Percentiles rank a stretch among this genome's conserved stretches.
Conservation (phyloP, 1,140 invertebrate genomes). For the Bombus picipes region DNA sequence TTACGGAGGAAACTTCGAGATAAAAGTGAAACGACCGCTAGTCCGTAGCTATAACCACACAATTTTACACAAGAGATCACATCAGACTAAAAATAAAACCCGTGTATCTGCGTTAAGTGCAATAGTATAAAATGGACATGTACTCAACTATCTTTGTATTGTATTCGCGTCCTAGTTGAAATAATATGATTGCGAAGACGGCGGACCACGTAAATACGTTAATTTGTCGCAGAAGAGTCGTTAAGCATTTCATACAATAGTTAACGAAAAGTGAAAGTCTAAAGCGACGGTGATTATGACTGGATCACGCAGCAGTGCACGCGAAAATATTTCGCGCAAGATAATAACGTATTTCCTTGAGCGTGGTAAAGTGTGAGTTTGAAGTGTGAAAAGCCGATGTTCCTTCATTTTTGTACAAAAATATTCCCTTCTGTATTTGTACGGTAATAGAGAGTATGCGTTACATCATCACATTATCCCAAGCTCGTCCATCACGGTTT, state of each 20-base stretch:
- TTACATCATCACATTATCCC: conserved; percentile 54
- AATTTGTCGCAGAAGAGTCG: neutral
- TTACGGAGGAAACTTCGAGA: neutral
- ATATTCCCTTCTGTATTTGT: neutral
- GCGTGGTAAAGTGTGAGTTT: neutral
- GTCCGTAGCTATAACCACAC: neutral
- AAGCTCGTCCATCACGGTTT: conserved; percentile 58
- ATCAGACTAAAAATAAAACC: neutral
- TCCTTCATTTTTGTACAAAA: neutral
- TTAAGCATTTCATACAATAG: conserved; percentile 19
- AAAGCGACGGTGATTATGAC: neutral
- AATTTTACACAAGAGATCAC: neutral
- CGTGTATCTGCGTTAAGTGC: too few species aligned
- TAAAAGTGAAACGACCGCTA: conserved; percentile 1
- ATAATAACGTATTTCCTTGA: conserved; percentile 58
- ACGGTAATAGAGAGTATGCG: neutral
- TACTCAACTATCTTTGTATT: neutral
- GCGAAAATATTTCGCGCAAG: conserved; percentile 60
- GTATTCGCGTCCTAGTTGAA: neutral
- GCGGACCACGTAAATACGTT: neutral
- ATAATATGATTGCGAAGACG: neutral
- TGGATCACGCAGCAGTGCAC: conserved; percentile 27
- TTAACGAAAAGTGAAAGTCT: conserved; percentile 59
- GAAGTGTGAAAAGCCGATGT: neutral
- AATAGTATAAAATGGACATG: neutral